Evolutionary conservation across 2,888 invertebrate genomes (phyloP), one percentile per base, ranked within the genome.

Genomic region (Aromia moschata): DNA sequence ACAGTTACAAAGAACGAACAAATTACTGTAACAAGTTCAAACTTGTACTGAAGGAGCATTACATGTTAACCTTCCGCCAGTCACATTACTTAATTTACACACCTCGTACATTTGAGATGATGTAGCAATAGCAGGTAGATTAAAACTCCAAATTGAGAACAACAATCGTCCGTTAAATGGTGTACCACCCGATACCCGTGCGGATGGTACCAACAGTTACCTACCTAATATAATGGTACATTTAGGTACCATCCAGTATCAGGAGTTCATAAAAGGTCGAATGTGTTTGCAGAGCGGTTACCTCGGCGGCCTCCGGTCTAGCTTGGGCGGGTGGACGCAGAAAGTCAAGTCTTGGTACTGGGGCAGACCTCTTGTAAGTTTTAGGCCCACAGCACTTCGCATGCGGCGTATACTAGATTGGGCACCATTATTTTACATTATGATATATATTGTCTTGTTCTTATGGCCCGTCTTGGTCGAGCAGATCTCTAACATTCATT

Each of bases 261-360:
- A 68, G 67, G 66, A 63, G 56, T 44, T 36, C 63, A 67, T 62
- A 62, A 68, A 57, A 47, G 60, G 43, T 58, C 54, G 47, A 52
- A 55, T 60, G 45, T 65, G 61, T 76, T 81, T 90, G 86, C 91
- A 92, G 92, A 90, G 90, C 87, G 91, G 92, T 86, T 92, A 92
- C 90, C 89, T 92, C 86, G 93, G 92, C 87, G 93, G 93, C 85
- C 91, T 93, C 87, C 91, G 92, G 85, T 91, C 92, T 86, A 93
- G 93, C 88, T 90, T 94, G 86, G 93, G 93, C 88, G 93, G 93
- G 88, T 92, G 93, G 89, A 94, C 94, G 87, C 93, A 93, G 90
- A 93, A 92, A 90, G 93, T 93, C 87, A 93, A 93, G 89, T 93
- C 93, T 86, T 94, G 94, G 93, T 94, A 94, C 91, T 93, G 93